phyloP scores from a whole-genome alignment of 2,888 invertebrate species.

The Apodemia hepburni region DNA sequence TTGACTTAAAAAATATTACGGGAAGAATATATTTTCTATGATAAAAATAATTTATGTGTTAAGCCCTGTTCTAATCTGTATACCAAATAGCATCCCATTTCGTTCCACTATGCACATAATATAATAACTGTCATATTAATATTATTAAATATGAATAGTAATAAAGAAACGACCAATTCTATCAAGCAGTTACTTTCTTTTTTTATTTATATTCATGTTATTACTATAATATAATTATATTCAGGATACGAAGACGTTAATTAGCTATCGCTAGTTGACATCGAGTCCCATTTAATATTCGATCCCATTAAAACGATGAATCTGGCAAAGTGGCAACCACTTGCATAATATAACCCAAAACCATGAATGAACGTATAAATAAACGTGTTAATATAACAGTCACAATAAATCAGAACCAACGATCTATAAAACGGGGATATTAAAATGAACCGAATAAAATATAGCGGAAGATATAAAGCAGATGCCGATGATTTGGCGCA shows the following conservation, averaged over 20 bases:
- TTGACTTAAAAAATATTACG: no score
- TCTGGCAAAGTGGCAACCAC: not conserved
- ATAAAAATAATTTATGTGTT: no score
- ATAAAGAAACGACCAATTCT: no score
- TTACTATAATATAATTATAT: no score
- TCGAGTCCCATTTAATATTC: not conserved
- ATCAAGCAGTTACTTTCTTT: no score
- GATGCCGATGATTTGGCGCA: slow-evolving; percentile 18
- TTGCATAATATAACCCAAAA: not conserved
- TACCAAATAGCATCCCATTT: no score
- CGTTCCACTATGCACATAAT: no score
- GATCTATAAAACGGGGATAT: slow-evolving; percentile 48
- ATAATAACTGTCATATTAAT: no score
- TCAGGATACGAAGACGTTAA: not conserved
- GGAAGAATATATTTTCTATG: no score
- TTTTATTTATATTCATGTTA: no score
- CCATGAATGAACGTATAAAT: slow-evolving; percentile 6
- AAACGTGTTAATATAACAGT: not conserved
- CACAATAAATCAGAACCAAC: slow-evolving; percentile 18
- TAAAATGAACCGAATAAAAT: slow-evolving; percentile 58
- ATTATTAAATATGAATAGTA: no score
- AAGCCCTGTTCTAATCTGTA: no score
- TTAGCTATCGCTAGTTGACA: not conserved
- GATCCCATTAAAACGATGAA: not conserved
- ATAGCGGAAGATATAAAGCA: slow-evolving; percentile 65